Base-by-base conservation (phyloP, 2,113 vertebrate genomes). In the Smithornis capensis region DNA sequence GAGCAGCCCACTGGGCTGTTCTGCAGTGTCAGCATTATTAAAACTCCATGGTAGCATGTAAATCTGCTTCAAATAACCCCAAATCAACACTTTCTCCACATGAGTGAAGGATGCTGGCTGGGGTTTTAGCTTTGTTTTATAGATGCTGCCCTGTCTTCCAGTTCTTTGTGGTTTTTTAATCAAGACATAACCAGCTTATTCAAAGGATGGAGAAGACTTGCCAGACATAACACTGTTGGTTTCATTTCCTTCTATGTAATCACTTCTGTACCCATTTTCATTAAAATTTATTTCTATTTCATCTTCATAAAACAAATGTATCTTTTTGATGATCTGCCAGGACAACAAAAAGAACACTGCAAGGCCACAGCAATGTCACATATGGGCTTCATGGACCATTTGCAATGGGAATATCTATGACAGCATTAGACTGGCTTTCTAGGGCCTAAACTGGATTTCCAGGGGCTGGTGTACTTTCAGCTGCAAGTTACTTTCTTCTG, bases 211-310 rank as follows among this genome's bases (percentile, higher is more conserved):
- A 80, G 67, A 33, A 86, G 9, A 75, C 45, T 69, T 90, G 82
- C 87, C 87, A 88, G 79, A 22, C 31, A 55, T 53, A 94, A 79
- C 64, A 81, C 12, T 24, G 50, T 31, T 70, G 24, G 47, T 86
- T 90, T 85, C 7, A 52, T 69, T 93, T 90, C 68, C 59, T 92
- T 65, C 71, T 37, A 22, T 47, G 59, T 44, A 83, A 86, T 80
- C 84, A 77, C 56, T 62, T 70, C 59, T 67, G 40, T 60, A 47
- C 22, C 71, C 24, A 35, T 83, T 92, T 90, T 88, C 82, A 55
- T 52, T 88, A 71, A 63, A 70, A 83, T 81, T 77, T 83, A 88
- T 95, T 96, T 95, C 84, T 49, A 69, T 73, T 95, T 83, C 35
- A 16, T 76, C 57, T 80, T 83, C 59, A 35, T 1, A 64, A 91